A percentile compares a stretch with the other conserved stretches of the same genome.
phyloP scores from a whole-genome alignment of 2,797 vertebrate species.

The Danio aesculapii region DNA sequence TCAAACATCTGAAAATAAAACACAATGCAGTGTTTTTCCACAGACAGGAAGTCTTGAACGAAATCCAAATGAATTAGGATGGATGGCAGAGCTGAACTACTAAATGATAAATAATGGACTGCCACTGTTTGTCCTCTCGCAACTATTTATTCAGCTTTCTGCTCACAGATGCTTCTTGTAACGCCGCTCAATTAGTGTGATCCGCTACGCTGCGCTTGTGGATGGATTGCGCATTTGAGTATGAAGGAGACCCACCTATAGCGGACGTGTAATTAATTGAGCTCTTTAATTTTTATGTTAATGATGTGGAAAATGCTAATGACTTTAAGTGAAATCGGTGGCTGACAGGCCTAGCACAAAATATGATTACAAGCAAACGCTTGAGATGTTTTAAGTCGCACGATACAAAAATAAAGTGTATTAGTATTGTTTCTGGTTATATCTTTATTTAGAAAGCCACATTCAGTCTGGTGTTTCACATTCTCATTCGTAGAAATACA shows the following conservation, averaged over 20 bases:
- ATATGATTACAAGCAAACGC: slow-evolving; percentile 15
- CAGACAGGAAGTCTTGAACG: neutral
- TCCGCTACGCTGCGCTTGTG: slow-evolving; percentile 62
- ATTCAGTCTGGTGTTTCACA: no score
- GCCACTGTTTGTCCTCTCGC: slow-evolving; percentile 48
- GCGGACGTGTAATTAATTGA: slow-evolving; percentile 76
- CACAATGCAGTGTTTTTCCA: slow-evolving; percentile 38
- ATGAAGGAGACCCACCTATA: slow-evolving; percentile 71
- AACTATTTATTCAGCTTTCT: slow-evolving; percentile 70
- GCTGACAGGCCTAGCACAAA: slow-evolving; percentile 59
- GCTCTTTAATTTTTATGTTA: slow-evolving; percentile 74
- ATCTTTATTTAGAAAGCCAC: no score
- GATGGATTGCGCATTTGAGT: slow-evolving; percentile 71
- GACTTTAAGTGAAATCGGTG: slow-evolving; percentile 65
- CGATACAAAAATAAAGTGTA: no score
- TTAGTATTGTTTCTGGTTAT: no score
- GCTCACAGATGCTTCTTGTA: slow-evolving; percentile 73
- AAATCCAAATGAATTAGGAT: slow-evolving; percentile 42
- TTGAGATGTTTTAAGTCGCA: neutral
- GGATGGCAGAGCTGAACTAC: slow-evolving; percentile 43
- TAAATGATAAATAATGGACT: slow-evolving; percentile 63
- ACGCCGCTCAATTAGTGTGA: slow-evolving; percentile 75
- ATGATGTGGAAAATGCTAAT: slow-evolving; percentile 74
- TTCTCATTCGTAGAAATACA: neutral
- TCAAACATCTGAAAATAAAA: slow-evolving; percentile 27